Evolutionary conservation across 2,888 invertebrate species (phyloP).

Genomic region (Drosophila dives): DNA sequence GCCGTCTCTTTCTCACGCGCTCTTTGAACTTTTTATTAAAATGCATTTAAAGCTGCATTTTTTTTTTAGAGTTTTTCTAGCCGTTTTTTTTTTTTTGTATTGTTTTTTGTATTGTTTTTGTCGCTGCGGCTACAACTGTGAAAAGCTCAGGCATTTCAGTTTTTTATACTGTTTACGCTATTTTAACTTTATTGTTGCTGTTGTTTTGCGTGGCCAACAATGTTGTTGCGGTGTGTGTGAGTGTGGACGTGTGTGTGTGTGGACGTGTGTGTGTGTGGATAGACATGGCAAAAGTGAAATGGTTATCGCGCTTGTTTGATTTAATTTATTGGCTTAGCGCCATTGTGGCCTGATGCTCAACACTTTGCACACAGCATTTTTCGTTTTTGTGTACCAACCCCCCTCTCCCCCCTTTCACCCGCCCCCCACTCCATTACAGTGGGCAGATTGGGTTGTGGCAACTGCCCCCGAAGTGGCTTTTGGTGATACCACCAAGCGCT

Average conservation of each 20-base stretch:
- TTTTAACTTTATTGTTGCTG: conserved; percentile 66
- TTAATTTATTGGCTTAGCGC: conserved; percentile 82
- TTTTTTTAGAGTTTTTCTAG: conserved; percentile 32
- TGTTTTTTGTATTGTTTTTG: conserved; percentile 30
- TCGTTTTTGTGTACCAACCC: neutral
- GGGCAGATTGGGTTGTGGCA: neutral
- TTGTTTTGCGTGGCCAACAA: conserved; percentile 52
- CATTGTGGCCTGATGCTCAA: conserved; percentile 81
- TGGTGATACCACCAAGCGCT: conserved; percentile 52
- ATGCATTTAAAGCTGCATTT: conserved; percentile 57
- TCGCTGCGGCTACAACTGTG: conserved; percentile 41
- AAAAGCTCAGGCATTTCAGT: conserved; percentile 67
- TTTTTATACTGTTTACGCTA: conserved; percentile 74
- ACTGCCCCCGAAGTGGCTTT: conserved; percentile 61
- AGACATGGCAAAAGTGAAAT: conserved; percentile 75
- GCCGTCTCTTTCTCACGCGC: neutral
- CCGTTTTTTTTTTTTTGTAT: conserved; percentile 12
- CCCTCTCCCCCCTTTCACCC: neutral
- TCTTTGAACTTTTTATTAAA: conserved; percentile 56
- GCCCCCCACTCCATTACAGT: no score
- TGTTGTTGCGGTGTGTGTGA: conserved; percentile 22
- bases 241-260: conserved; percentile 9
- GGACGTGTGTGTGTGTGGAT: conserved; percentile 49
- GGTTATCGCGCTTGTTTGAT: conserved; percentile 81
- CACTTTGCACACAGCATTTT: conserved; percentile 67